Conservation (phyloP, 2,113 vertebrate genomes). For the Lonchura striata region DNA sequence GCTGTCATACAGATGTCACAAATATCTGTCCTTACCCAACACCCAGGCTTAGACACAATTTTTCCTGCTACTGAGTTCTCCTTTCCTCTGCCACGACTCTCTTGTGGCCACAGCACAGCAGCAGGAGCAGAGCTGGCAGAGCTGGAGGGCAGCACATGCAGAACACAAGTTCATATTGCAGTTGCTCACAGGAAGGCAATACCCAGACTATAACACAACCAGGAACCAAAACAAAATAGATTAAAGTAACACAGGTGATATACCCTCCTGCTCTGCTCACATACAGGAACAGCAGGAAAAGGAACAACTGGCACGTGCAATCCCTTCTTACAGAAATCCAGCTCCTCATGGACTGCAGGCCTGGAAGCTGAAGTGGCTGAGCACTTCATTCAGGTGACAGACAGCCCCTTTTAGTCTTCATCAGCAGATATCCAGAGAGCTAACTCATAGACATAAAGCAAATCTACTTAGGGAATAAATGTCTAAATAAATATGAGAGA, state of each 20-base stretch:
- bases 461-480: slow-evolving; percentile 44
- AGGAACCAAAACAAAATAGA: background rate
- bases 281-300: background rate
- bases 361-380: background rate
- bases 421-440: background rate
- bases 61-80: background rate
- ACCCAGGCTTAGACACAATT: background rate
- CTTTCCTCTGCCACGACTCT: background rate
- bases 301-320: accelerated
- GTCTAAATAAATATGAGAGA: slow-evolving; percentile 39
- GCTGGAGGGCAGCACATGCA: background rate
- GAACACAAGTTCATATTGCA: background rate
- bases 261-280: background rate
- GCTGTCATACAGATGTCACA: background rate
- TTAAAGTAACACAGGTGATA: background rate
- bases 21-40: background rate
- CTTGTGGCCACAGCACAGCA: accelerated
- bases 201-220: background rate
- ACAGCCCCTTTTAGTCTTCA: background rate
- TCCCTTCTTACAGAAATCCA: background rate
- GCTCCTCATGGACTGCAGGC: background rate
- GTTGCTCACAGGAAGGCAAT: background rate
- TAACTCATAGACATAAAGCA: slow-evolving; percentile 1
- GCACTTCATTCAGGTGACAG: background rate
- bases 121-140: background rate